Evolutionary conservation across 2,797 vertebrate species (phyloP).

Genomic region (Diglossa cyanea): DNA sequence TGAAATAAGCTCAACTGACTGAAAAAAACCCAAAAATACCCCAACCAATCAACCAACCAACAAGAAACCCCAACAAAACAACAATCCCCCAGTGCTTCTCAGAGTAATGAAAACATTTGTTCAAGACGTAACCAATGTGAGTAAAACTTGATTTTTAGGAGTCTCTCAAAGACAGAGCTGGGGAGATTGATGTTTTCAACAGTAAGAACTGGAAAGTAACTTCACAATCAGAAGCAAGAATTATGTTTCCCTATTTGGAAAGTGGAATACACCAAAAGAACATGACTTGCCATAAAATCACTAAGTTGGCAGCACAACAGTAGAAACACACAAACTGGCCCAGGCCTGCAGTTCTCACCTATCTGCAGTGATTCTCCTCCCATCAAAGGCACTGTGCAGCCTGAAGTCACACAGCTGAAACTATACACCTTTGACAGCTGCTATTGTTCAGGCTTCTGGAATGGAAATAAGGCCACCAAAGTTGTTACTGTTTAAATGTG

Average conservation of each 20-base stretch:
- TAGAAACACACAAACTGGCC: not conserved
- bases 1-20: not conserved
- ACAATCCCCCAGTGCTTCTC: not conserved
- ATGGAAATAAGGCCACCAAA: not conserved
- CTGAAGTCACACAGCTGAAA: not conserved
- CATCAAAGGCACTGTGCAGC: not conserved
- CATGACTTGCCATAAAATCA: not conserved
- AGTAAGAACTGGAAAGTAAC: not conserved
- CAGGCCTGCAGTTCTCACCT: not conserved
- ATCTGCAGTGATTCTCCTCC: not conserved
- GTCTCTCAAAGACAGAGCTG: not conserved
- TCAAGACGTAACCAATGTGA: not conserved
- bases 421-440: not conserved
- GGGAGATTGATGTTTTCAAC: not conserved
- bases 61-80: not conserved
- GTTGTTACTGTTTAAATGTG: not conserved
- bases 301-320: not conserved
- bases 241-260: not conserved
- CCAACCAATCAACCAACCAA: not conserved
- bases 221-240: not conserved
- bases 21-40: not conserved
- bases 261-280: not conserved
- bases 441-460: not conserved
- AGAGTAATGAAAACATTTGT: not conserved
- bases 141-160: not conserved